Evolutionary conservation across 1,140 invertebrate genomes (phyloP), one percentile per base, ranked within the genome.

Genomic region (Drosophila sulfurigaster): DNA sequence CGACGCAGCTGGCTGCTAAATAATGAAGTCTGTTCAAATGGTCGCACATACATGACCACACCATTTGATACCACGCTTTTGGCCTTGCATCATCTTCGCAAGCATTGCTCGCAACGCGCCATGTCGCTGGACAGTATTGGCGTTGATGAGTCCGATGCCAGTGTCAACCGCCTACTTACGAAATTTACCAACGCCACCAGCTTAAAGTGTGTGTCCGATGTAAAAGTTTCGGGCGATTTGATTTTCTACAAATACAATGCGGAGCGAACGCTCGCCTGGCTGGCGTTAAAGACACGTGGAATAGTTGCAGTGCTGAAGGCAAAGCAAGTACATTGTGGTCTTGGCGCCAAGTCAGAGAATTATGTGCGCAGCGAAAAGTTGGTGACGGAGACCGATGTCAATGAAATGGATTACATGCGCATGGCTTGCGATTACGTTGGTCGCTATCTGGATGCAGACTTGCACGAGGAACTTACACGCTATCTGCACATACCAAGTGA

Each of bases 241-340:
- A 95, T 94, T 86, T 96, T 96, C 8, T 97, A 95, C 77, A 96
- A 96, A 93, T 97, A 95, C 78, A 97, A 96, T 93, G 95, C 96
- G 85, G 95, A 95, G 46, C 96, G 96, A 87, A 94, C 95, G 0
- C 81, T 97, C 38, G 92, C 92, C n/a, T 97, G 96, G 96, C 92
- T 97, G 15, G 93, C 95, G 48, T 93, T 94, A 5, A 96, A 96
- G 93, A 94, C 95, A 0, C 94, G 94, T 73, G 94, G 94, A 81
- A 93, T 97, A 13, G 93, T 94, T 1, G 92, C 94, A 60, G 93
- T 95, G 10, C 93, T 97, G 7, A 95, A 94, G 76, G 93, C 94
- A 30, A 96, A 96, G 87, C 95, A 95, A 57, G 94, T 97, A 62
- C 95, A 96, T 93, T 96, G 96, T 5, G 93, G 93, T 4, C 94